A percentile compares a stretch with the other conserved stretches of the same genome.
Conservation (phyloP, 2,797 vertebrate genomes). For the Valencia hispanica region DNA sequence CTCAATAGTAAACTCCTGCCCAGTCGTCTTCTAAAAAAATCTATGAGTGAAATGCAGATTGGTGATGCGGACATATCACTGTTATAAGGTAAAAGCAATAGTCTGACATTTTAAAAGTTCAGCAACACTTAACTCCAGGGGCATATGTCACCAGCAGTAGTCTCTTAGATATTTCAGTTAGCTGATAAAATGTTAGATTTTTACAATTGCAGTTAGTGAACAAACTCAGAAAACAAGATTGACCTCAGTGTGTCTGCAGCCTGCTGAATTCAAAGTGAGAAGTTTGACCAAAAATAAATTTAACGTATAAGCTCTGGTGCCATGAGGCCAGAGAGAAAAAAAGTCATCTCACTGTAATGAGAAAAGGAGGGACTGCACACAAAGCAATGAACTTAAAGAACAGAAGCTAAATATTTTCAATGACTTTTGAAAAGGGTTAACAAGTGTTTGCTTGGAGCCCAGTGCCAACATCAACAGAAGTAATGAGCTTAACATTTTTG, state of each 20-base stretch:
- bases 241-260: slow-evolving; percentile 21
- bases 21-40: slow-evolving; percentile 24
- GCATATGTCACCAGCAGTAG: slow-evolving; percentile 16
- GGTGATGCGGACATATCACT: slow-evolving; percentile 18
- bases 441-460: slow-evolving; percentile 25
- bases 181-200: slow-evolving; percentile 23
- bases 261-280: slow-evolving; percentile 23
- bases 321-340: slow-evolving; percentile 1
- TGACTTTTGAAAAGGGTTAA: slow-evolving; percentile 27
- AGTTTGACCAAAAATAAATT: slow-evolving; percentile 21
- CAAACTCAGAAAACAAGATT: slow-evolving; percentile 15
- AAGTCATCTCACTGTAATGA: not conserved
- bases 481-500: slow-evolving; percentile 52
- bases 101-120: slow-evolving; percentile 44
- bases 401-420: slow-evolving; percentile 4
- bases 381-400: slow-evolving; percentile 4
- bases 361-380: slow-evolving; percentile 8
- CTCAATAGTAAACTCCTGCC: slow-evolving; percentile 50
- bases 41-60: slow-evolving; percentile 20
- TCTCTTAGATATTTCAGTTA: slow-evolving; percentile 18
- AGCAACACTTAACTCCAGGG: slow-evolving; percentile 26
- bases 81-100: slow-evolving; percentile 28
- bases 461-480: slow-evolving; percentile 23
- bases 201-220: not conserved
- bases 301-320: slow-evolving; percentile 11